phyloP scores from a whole-genome alignment of 2,888 invertebrate species.

The Drosophila formosana region DNA sequence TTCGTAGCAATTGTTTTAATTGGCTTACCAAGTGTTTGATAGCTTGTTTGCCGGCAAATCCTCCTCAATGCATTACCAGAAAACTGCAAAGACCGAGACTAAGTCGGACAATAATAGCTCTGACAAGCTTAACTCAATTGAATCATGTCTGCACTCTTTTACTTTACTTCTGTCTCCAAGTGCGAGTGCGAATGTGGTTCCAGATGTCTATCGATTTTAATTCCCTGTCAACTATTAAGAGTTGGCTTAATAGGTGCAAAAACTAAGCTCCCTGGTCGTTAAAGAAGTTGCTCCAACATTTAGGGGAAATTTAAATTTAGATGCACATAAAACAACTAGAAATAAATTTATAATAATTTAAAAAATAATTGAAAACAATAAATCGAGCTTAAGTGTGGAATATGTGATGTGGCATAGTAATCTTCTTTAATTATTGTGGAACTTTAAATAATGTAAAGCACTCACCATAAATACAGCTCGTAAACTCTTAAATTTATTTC shows the following conservation, averaged over 20 bases:
- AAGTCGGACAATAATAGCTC: slow-evolving; percentile 4
- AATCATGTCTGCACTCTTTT: not conserved
- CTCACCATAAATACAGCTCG: not conserved
- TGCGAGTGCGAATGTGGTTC: not conserved
- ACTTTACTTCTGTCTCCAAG: not conserved
- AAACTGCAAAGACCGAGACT: not conserved
- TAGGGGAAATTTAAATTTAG: not conserved
- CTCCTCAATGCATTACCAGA: not conserved
- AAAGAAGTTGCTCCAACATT: not conserved
- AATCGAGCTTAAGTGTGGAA: too few species aligned
- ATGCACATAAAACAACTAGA: too few species aligned
- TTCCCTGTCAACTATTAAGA: slow-evolving; percentile 1
- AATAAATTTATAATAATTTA: too few species aligned
- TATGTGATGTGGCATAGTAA: too few species aligned
- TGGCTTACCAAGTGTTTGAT: slow-evolving; percentile 61
- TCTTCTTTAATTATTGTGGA: too few species aligned
- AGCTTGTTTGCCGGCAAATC: slow-evolving; percentile 32
- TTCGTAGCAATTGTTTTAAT: slow-evolving; percentile 59
- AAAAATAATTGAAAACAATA: too few species aligned
- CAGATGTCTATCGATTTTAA: slow-evolving; percentile 3
- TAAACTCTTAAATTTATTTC: not conserved
- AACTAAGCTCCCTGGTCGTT: not conserved
- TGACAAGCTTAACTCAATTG: slow-evolving; percentile 17
- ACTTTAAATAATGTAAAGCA: not conserved
- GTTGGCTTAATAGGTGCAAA: not conserved